Evolutionary conservation across 2,888 invertebrate genomes (phyloP), one percentile per base, ranked within the genome.

Genomic region (Carpatolechia fugitivella): DNA sequence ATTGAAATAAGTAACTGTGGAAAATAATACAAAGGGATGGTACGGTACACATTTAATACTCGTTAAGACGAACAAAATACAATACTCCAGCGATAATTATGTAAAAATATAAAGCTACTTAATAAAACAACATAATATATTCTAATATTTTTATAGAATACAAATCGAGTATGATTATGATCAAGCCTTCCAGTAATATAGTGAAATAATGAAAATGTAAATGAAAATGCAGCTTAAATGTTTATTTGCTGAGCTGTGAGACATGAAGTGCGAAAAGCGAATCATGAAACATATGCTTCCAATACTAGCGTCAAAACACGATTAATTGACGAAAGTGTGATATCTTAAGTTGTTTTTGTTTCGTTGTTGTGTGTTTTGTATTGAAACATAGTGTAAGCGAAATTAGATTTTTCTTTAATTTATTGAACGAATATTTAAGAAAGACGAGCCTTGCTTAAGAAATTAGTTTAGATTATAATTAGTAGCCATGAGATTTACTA

Each of bases 141-240:
- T 88, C 87, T 87, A 89, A 89, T 89, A 89, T 88, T 90, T 90
- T 90, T 90, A 89, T 89, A 89, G 89, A 86, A 85, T 87, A 86
- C 83, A 81, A 85, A 82, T 75, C 74, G 75, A 79, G 75, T 85
- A 87, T 82, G 78, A 86, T 44, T 85, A 86, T 86, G 85, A 89
- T 83, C 84, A 78, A 89, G 89, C 89, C 89, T 90, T 89, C 89
- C 89, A 90, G 84, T 90, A 89, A 88, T 86, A 83, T 90, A 90
- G 89, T 83, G 77, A 84, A 83, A 70, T 78, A 74, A 70, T 69
- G 29, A 69, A 72, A 68, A 70, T 72, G 66, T 75, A 70, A 69
- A 69, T 70, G 63, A 77, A 56, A 74, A 69, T 76, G 72, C 86
- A 83, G 89, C 89, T 89, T 87, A 66, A 73, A 70, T 75, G 67